Base-by-base conservation (phyloP, 2,888 invertebrate genomes). In the Pherbina coryleti region DNA sequence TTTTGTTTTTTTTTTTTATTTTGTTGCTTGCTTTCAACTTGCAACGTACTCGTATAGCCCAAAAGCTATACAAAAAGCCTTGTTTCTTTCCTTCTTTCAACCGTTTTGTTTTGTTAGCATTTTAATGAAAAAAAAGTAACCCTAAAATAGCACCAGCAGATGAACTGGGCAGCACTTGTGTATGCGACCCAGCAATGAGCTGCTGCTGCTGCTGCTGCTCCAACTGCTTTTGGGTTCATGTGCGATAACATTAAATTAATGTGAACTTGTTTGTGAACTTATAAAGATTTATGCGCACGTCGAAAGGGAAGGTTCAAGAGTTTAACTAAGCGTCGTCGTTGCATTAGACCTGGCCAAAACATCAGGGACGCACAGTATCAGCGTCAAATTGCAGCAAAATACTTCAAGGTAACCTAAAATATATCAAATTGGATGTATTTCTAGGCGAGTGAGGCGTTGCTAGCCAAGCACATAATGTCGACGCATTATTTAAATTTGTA, bases 181-280 rank as follows among this genome's bases (percentile, higher is more conserved):
- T 31, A 37, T 37, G 37, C 8, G n/a, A n/a, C 37, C 37, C 8
- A 14, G 7, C 11, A 11, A 11, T 11, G 44, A 14, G 44, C 11
- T 11, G 14, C 1, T 11, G 44, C 44, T 44, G 14, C 31, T 31
- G 44, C 44, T 44, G 14, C 14, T 44, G 44, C 44, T n/a, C 1
- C 28, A 28, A 28, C 28, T 64, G 69, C 69, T 69, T 51, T 19
- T 69, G 69, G 69, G 69, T 44, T 22, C 69, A 51, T 77, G 71
- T 74, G 67, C 76, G 79, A 81, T 79, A 81, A 81, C 67, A 79
- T 74, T 60, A 77, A 77, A 71, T 76, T 77, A 79, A 79, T 78
- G 78, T 70, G 71, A 81, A 77, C 73, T 78, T 79, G 75, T 78
- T 81, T 76, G 75, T 64, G 53, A 77, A 73, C 75, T 81, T 78